Evolutionary conservation across 1,140 invertebrate species (phyloP).

Genomic region (Caenorhabditis tropicalis): DNA sequence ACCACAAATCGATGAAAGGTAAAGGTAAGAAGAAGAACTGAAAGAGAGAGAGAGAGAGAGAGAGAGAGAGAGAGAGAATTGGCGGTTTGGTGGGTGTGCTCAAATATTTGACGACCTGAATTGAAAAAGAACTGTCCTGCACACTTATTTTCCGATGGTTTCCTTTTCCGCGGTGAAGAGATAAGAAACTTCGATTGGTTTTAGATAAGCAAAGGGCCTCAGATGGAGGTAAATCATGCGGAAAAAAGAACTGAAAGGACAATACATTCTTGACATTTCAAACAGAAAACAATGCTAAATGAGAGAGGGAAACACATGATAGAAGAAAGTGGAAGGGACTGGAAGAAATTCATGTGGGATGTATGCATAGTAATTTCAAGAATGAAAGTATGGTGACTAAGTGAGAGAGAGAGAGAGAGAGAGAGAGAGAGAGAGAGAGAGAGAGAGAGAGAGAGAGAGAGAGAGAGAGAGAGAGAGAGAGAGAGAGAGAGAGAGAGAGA

Average conservation of each 20-base stretch:
- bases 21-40: too few species aligned
- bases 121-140: not conserved
- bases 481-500: too few species aligned
- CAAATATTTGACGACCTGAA: conserved; percentile 22
- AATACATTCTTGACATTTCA: not conserved
- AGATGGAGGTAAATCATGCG: not conserved
- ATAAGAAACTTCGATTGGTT: conserved; percentile 1
- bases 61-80: not conserved
- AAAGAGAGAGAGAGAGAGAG: not conserved
- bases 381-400: not conserved
- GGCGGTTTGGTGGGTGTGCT: conserved; percentile 3
- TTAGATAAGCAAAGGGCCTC: not conserved
- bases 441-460: too few species aligned
- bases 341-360: not conserved
- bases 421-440: too few species aligned
- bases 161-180: not conserved
- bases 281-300: not conserved
- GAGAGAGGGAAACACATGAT: too few species aligned
- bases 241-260: not conserved
- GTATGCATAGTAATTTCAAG: not conserved
- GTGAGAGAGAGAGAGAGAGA: not conserved
- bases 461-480: too few species aligned
- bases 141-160: not conserved
- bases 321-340: not conserved
- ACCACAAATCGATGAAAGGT: conserved; percentile 3